phyloP scores from a whole-genome alignment of 2,113 vertebrate genomes.

The Anoplopoma fimbria region DNA sequence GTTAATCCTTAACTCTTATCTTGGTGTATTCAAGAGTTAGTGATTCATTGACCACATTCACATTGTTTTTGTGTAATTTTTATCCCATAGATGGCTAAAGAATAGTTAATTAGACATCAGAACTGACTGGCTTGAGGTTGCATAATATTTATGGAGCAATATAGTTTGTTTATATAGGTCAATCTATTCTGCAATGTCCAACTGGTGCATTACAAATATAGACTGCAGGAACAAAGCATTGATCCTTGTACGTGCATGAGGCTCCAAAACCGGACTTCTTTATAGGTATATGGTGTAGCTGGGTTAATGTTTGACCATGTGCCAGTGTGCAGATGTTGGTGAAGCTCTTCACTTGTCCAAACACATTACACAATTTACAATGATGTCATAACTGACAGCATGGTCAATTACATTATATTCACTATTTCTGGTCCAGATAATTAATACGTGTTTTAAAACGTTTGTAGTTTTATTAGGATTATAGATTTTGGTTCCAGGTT shows the following conservation, averaged over 20 bases:
- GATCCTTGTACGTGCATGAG: neutral
- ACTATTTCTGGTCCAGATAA: neutral
- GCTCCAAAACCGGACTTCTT: neutral
- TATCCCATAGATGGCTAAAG: neutral
- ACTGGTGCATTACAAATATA: neutral
- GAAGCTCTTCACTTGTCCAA: slow-evolving; percentile 2
- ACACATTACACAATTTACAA: slow-evolving; percentile 8
- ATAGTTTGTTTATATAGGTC: neutral
- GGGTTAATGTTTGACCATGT: slow-evolving; percentile 38
- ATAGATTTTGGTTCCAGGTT: neutral
- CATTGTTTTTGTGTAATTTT: neutral
- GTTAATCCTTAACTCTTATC: slow-evolving; percentile 37
- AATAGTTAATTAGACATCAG: neutral
- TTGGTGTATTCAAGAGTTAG: neutral
- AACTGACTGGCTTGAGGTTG: neutral
- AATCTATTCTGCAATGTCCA: neutral
- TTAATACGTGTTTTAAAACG: neutral
- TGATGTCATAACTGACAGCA: slow-evolving; percentile 14
- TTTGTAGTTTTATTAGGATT: neutral
- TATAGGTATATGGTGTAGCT: neutral
- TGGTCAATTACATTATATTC: slow-evolving; percentile 7
- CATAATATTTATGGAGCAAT: neutral
- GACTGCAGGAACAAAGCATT: neutral
- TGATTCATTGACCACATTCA: slow-evolving; percentile 28
- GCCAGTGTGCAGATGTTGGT: neutral